Evolutionary conservation across 2,113 vertebrate species (phyloP).

Genomic region (Seriola rivoliana): DNA sequence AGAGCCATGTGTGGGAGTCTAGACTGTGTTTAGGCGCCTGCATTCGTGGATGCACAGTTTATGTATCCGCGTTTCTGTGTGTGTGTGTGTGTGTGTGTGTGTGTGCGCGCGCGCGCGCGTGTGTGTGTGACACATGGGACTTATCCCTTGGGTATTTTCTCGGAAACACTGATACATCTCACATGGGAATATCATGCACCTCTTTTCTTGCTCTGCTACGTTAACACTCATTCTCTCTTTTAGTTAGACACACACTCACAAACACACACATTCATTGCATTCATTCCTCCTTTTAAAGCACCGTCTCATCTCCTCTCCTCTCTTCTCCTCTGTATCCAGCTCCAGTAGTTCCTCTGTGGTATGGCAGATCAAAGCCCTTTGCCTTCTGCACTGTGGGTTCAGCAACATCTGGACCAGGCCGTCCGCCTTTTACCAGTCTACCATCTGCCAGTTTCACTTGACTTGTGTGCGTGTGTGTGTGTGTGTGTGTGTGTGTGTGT

Average conservation of each 20-base stretch:
- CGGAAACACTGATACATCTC: slow-evolving; percentile 45
- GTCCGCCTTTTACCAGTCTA: slow-evolving; percentile 51
- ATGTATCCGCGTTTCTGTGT: slow-evolving; percentile 1
- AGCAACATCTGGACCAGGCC: slow-evolving; percentile 70
- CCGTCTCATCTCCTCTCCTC: not conserved
- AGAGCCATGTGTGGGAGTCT: slow-evolving; percentile 54
- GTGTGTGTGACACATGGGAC: slow-evolving; percentile 21
- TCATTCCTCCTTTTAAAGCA: not conserved
- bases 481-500: not conserved
- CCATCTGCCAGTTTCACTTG: slow-evolving; percentile 64
- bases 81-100: too few relatives aligned
- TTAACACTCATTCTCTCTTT: not conserved
- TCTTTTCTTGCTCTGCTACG: not conserved
- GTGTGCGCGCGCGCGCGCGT: too few relatives aligned
- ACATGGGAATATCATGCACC: slow-evolving; percentile 41
- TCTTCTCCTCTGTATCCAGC: not conserved
- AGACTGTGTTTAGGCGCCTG: slow-evolving; percentile 25
- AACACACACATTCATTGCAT: not conserved
- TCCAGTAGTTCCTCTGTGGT: slow-evolving; percentile 42
- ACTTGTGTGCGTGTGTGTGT: slow-evolving; percentile 3
- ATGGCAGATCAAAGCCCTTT: slow-evolving; percentile 72
- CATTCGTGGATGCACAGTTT: not conserved
- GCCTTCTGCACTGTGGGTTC: slow-evolving; percentile 65
- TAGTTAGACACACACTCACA: not conserved
- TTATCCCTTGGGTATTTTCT: slow-evolving; percentile 47